Percentiles rank a stretch among this genome's conserved stretches.
phyloP scores from a whole-genome alignment of 2,113 vertebrate species.

The Heteronetta atricapilla region DNA sequence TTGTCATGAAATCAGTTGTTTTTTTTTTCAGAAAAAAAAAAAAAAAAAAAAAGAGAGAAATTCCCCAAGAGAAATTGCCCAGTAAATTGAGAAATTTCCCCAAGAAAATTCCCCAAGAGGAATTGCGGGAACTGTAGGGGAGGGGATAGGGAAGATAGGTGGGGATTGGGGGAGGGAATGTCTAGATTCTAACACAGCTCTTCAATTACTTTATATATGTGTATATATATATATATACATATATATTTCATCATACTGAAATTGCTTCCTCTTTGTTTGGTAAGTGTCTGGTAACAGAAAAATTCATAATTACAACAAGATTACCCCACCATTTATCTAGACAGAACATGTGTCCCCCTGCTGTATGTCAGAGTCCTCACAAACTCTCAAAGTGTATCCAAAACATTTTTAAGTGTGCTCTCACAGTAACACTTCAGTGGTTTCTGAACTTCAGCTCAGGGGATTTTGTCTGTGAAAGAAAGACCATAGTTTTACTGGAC shows the following conservation, averaged over 20 bases:
- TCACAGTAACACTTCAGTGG: neutral
- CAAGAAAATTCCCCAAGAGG: too few relatives aligned
- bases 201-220: conserved; percentile 26
- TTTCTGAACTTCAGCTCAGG: neutral
- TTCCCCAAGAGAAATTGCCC: neutral
- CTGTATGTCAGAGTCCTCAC: neutral
- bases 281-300: neutral
- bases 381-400: neutral
- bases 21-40: neutral
- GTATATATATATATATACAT: too few relatives aligned
- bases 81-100: too few relatives aligned
- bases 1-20: neutral
- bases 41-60: neutral
- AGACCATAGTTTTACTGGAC: neutral
- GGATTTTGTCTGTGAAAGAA: neutral
- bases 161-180: neutral
- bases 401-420: neutral
- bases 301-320: conserved; percentile 1
- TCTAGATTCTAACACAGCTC: conserved; percentile 12
- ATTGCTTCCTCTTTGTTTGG: neutral
- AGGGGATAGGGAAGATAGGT: too few relatives aligned
- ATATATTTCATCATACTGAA: neutral
- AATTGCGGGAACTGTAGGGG: too few relatives aligned
- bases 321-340: neutral
- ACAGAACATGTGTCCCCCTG: neutral